Evolutionary conservation across 2,113 vertebrate genomes (phyloP), one percentile per base, ranked within the genome.

Genomic region (Rhabdomys dilectus): DNA sequence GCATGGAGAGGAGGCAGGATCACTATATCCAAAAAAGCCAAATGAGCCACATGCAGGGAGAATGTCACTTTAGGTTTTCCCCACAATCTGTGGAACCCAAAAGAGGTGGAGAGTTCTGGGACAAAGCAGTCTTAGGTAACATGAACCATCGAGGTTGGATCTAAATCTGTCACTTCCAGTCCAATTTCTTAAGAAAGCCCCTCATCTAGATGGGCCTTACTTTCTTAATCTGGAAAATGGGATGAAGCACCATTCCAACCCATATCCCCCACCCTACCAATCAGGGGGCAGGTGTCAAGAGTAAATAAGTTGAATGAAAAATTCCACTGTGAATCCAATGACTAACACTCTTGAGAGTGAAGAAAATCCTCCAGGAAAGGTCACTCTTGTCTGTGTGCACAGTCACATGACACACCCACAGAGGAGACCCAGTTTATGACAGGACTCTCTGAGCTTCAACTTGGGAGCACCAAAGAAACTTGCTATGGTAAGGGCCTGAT

Each of bases 141-240:
- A 80, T 31, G 62, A 72, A 66, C 29, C 8, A 56, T 7, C 7
- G 7, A 76, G 76, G 24, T 48, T 77, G 22, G 29, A 36, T 17
- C 80, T 60, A 12, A 36, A 31, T 34, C 73, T 77, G 31, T 29
- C 1, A 17, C 80, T 88, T 91, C 26, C 58, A 22, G 51, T 7
- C 68, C 29, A 29, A 39, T 68, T 39, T 84, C 53, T 39, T 10
- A 34, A 42, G 42, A 34, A 91, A 72, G 60, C 82, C 42, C 39
- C 21, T 56, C 45, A 22, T 48, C 68, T 92, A 70, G 42, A 68
- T 39, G 72, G 72, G 64, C 48, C 42, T 95, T 45, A n/a, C 36
- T 70, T 66, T 62, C 84, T 84, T 34, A 68, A 81, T 78, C 95
- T 96, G 45, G 60, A 90, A 90, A 95, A 76, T 26, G 42, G 72